Percentiles rank a stretch among this genome's conserved stretches.
Conservation (phyloP, 2,888 invertebrate species). For the Oeneis ivallda region DNA sequence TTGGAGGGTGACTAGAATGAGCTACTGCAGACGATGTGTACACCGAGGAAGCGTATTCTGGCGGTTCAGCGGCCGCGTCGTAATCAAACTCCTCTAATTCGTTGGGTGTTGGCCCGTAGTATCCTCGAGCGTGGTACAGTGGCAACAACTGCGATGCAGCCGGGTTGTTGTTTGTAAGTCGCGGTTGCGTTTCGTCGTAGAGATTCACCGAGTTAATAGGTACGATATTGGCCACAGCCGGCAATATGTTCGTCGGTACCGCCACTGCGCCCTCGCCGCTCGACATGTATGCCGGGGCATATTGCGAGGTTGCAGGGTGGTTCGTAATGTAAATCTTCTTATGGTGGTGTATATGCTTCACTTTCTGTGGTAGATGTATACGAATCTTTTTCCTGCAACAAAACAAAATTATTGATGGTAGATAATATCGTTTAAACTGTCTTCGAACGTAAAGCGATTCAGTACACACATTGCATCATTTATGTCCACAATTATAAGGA, state of each 20-base stretch:
- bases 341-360: constrained; percentile 80
- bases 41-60: constrained; percentile 56
- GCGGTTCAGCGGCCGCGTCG: constrained; percentile 57
- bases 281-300: constrained; percentile 74
- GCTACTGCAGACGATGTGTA: constrained; percentile 51
- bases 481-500: constrained; percentile 32
- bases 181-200: constrained; percentile 59
- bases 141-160: constrained; percentile 70
- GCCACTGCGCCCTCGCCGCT: constrained; percentile 70
- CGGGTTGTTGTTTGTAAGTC: constrained; percentile 51
- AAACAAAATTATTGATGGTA: constrained; percentile 58
- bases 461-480: constrained; percentile 14
- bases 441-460: constrained; percentile 1
- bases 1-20: constrained; percentile 51
- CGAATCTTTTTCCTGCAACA: constrained; percentile 81
- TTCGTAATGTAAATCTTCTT: constrained; percentile 80
- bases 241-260: constrained; percentile 63
- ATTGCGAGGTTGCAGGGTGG: constrained; percentile 72
- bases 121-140: constrained; percentile 72
- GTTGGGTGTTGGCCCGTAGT: constrained; percentile 68
- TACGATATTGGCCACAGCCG: constrained; percentile 58
- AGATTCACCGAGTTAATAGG: constrained; percentile 66
- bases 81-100: constrained; percentile 68
- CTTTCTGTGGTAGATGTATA: constrained; percentile 80
- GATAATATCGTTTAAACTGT: constrained; percentile 38